phyloP scores from a whole-genome alignment of 1,140 invertebrate species.

The Cylas formicarius region DNA sequence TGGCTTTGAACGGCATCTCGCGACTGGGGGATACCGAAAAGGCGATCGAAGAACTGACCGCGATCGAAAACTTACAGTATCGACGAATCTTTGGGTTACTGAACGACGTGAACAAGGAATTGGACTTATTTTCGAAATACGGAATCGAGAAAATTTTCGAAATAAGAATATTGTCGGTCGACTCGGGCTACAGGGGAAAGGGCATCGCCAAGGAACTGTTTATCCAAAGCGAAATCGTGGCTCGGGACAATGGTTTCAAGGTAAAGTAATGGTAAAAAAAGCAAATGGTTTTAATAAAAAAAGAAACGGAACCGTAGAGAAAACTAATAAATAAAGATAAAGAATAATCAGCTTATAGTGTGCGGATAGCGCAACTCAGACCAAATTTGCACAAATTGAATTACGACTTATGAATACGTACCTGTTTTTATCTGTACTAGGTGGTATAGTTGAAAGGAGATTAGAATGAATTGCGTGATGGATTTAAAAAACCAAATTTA shows the following conservation, averaged over 20 bases:
- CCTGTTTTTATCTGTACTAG: too few species aligned
- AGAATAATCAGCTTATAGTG: too few species aligned
- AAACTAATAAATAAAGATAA: too few species aligned
- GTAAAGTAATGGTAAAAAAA: slow-evolving; percentile 39
- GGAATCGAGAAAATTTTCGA: slow-evolving; percentile 68
- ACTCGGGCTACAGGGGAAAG: slow-evolving; percentile 56
- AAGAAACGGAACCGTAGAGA: too few species aligned
- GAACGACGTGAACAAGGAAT: slow-evolving; percentile 53
- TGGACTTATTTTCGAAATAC: slow-evolving; percentile 57
- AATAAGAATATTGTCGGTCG: slow-evolving; percentile 69
- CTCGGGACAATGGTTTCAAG: slow-evolving; percentile 59
- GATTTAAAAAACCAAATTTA: too few species aligned
- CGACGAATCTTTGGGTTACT: slow-evolving; percentile 59
- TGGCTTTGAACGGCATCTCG: slow-evolving; percentile 57
- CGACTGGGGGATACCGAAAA: slow-evolving; percentile 51
- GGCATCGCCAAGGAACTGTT: slow-evolving; percentile 67
- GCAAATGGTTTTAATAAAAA: slow-evolving; percentile 5
- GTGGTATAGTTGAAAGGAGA: too few species aligned
- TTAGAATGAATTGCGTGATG: too few species aligned
- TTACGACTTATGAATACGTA: too few species aligned
- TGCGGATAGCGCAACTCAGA: too few species aligned
- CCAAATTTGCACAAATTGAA: neutral
- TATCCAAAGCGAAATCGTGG: slow-evolving; percentile 55
- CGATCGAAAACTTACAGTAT: slow-evolving; percentile 53
- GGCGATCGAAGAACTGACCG: slow-evolving; percentile 50